phyloP scores from a whole-genome alignment of 2,113 vertebrate genomes.

The Ceyx melanurus region DNA sequence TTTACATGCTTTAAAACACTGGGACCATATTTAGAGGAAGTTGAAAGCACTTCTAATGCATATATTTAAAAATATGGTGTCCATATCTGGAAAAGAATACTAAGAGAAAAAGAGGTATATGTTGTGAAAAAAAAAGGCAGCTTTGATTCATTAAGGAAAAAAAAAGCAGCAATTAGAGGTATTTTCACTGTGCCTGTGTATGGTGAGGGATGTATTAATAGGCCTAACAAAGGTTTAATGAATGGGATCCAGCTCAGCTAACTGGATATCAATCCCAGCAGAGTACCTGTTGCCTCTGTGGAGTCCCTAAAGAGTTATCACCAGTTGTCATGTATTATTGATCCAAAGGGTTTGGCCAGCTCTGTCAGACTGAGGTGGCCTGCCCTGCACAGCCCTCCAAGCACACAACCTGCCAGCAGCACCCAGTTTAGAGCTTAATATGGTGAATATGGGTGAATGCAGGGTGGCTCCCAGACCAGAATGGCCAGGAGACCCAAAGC shows the following conservation, averaged over 20 bases:
- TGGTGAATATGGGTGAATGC: background rate
- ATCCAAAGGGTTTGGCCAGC: background rate
- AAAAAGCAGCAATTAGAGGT: background rate
- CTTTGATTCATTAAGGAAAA: background rate
- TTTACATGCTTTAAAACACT: background rate
- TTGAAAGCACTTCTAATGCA: background rate
- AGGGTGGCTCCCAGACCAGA: background rate
- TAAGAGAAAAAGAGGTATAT: background rate
- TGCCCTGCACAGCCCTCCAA: background rate
- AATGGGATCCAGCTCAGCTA: background rate
- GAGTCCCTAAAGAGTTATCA: background rate
- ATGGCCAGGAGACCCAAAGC: background rate
- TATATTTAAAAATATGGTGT: background rate
- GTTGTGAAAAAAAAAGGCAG: background rate
- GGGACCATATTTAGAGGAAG: background rate
- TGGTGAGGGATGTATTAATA: background rate
- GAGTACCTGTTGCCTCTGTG: background rate
- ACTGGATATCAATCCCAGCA: background rate
- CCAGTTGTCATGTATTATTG: background rate
- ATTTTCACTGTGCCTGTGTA: background rate
- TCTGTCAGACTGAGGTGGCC: background rate
- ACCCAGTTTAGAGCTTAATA: background rate
- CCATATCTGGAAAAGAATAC: background rate
- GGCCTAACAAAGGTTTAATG: background rate
- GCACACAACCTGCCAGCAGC: background rate